These are phyloP conservation scores for Achroia grisella DNA, from an alignment of 1,140 invertebrate genomes.

Conservation along the genomic window DNA sequence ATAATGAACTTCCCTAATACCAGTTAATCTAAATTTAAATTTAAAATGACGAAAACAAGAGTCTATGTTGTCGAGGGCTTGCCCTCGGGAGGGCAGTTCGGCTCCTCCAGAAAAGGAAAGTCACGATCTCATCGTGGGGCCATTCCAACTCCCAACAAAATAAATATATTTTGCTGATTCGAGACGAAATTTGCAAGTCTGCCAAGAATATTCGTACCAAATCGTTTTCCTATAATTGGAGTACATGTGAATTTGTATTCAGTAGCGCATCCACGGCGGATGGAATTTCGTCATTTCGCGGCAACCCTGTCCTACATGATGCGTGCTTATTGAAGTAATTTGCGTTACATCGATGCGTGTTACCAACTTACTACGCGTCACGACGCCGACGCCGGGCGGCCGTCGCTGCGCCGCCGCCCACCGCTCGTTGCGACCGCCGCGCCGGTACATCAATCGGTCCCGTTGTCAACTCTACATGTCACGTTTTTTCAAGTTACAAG, in stretches of 20 bases:
- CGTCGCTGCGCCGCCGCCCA: background rate
- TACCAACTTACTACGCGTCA: conserved; percentile 5
- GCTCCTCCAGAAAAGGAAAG: conserved; percentile 33
- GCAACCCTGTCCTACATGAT: conserved; percentile 57
- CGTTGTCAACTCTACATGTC: too few relatives aligned
- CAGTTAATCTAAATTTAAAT: conserved; percentile 4
- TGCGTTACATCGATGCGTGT: conserved; percentile 24
- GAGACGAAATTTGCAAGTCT: conserved; percentile 69
- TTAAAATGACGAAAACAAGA: conserved; percentile 5
- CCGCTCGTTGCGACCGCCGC: too few relatives aligned
- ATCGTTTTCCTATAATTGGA: conserved; percentile 74
- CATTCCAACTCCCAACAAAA: conserved; percentile 56
- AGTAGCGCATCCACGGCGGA: conserved; percentile 61
- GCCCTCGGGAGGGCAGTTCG: conserved; percentile 19
- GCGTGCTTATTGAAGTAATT: conserved; percentile 68
- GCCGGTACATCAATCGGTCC: too few relatives aligned
- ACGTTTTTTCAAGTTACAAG: too few relatives aligned
- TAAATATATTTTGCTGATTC: conserved; percentile 71
- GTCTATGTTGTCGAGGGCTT: background rate
- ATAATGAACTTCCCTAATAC: background rate
- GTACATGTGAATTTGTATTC: conserved; percentile 73
- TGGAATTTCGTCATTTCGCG: conserved; percentile 62
- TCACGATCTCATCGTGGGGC: conserved; percentile 42
- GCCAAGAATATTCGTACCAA: conserved; percentile 72
- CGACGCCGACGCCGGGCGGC: background rate